Evolutionary conservation across 1,140 invertebrate genomes (phyloP).

Genomic region (Melipona quadrifasciata): DNA sequence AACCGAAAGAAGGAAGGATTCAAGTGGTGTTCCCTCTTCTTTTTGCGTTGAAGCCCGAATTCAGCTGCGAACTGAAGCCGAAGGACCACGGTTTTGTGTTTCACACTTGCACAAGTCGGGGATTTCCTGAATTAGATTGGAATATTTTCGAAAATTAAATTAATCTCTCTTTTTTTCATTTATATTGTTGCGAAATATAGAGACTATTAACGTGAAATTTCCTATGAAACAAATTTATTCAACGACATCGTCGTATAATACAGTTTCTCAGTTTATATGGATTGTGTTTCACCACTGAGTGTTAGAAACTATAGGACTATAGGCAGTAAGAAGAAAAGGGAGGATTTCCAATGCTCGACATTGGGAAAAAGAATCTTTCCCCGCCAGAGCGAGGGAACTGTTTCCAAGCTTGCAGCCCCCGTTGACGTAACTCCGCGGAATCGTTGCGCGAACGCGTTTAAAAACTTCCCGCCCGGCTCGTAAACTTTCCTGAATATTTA

Average conservation of each 20-base stretch:
- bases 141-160: too few relatives aligned
- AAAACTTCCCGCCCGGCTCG: not conserved
- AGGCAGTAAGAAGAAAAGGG: not conserved
- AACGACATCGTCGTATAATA: too few relatives aligned
- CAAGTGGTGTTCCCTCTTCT: not conserved
- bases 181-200: not conserved
- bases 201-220: too few relatives aligned
- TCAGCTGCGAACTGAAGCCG: not conserved
- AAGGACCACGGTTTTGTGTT: not conserved
- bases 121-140: not conserved
- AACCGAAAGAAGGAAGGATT: not conserved
- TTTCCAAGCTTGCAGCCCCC: not conserved
- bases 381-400: not conserved
- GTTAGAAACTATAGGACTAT: too few relatives aligned
- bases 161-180: accelerated
- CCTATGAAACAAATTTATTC: too few relatives aligned
- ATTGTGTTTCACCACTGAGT: too few relatives aligned
- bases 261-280: too few relatives aligned
- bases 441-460: not conserved
- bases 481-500: constrained; percentile 23
- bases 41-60: not conserved
- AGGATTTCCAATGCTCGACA: not conserved
- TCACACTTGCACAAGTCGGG: not conserved
- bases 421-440: not conserved
- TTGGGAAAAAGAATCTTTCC: not conserved